Percentiles rank a stretch among this genome's conserved stretches.
phyloP scores from a whole-genome alignment of 2,113 vertebrate genomes.

The Brachionichthys hirsutus region DNA sequence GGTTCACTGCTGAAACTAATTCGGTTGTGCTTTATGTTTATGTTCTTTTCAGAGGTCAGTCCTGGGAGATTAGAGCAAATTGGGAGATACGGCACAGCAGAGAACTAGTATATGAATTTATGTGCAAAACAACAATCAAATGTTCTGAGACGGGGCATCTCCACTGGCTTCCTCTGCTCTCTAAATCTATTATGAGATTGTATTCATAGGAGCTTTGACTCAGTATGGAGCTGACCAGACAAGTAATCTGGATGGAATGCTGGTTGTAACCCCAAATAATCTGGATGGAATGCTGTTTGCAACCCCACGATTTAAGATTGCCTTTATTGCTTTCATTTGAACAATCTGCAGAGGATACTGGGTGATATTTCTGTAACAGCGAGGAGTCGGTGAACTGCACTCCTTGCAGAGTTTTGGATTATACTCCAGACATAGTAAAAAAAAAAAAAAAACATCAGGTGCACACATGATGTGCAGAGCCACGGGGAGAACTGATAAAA shows the following conservation, averaged over 20 bases:
- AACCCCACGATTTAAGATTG: slow-evolving; percentile 25
- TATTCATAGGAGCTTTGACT: slow-evolving; percentile 34
- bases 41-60: slow-evolving; percentile 8
- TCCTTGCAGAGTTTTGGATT: slow-evolving; percentile 33
- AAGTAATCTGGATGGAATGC: slow-evolving; percentile 53
- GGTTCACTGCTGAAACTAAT: slow-evolving; percentile 21
- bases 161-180: slow-evolving; percentile 32
- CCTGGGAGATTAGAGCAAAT: slow-evolving; percentile 28
- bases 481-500: slow-evolving; percentile 31
- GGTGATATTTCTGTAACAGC: slow-evolving; percentile 42
- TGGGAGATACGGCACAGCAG: not conserved
- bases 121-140: slow-evolving; percentile 23
- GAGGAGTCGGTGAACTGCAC: slow-evolving; percentile 43
- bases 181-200: slow-evolving; percentile 37
- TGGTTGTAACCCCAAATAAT: slow-evolving; percentile 33
- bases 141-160: slow-evolving; percentile 10
- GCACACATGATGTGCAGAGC: slow-evolving; percentile 13
- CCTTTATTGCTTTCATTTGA: slow-evolving; percentile 48
- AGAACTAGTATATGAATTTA: slow-evolving; percentile 27
- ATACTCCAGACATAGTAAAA: slow-evolving; percentile 14
- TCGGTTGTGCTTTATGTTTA: slow-evolving; percentile 8
- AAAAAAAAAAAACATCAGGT: slow-evolving; percentile 53
- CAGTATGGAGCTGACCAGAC: slow-evolving; percentile 16
- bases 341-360: slow-evolving; percentile 48
- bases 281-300: slow-evolving; percentile 41